Evolutionary conservation across 2,113 vertebrate species (phyloP), one percentile per base, ranked within the genome.

Genomic region (Halichoeres trimaculatus): DNA sequence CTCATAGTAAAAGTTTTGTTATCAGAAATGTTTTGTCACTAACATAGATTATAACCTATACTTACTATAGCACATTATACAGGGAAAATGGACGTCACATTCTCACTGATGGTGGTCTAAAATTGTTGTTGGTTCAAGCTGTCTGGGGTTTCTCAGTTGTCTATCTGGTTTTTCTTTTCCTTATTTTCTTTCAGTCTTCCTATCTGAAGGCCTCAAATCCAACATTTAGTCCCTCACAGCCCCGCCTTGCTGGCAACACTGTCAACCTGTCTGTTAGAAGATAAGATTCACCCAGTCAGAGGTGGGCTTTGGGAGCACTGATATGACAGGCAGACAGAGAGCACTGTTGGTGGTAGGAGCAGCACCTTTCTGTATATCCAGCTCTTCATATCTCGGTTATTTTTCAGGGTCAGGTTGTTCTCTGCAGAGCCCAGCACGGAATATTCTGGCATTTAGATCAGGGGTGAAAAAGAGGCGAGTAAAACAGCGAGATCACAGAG

Each of bases 271-370:
- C 70, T 51, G 51, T 43, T 22, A 5, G 24, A 57, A 52, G 77
- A 12, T 62, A 35, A 62, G 45, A 48, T 8, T 79, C 19, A 66
- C 38, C 66, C 24, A 41, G 40, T 67, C 35, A 66, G 24, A 76
- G 41, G 35, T 41, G 30, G 22, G 36, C 23, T 52, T 22, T 34
- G 1, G 19, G 14, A 22, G 11, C 38, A 30, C 12, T 0, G 10
- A 13, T 40, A 13, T 55, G 10, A 67, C 8, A 10, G 12, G 43
- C 16, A 36, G 23, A 43, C 7, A 20, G 40, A 41, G 35, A 36
- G 55, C 40, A 23, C 24, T 24, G 10, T 53, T 45, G 14, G 26
- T 48, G 71, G 24, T 9, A 36, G 47, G 22, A 40, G 24, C 2
- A 4, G 23, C 26, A n/a, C 8, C n/a, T 48, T 30, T n/a, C 12